Evolutionary conservation across 2,888 invertebrate genomes (phyloP).

Genomic region (Bedellia somnulentella): DNA sequence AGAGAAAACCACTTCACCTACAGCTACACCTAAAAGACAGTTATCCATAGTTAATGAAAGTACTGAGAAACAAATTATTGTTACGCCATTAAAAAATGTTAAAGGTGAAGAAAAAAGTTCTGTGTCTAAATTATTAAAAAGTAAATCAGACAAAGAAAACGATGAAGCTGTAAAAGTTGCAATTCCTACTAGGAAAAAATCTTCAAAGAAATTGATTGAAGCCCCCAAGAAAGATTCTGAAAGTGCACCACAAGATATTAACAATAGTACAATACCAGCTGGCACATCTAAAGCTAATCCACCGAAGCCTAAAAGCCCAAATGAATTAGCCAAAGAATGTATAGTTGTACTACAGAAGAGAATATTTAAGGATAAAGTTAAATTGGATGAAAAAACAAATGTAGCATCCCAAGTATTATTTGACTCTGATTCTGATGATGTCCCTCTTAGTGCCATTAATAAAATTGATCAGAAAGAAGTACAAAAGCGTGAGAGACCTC

Average conservation of each 20-base stretch:
- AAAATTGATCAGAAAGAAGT: conserved; percentile 10
- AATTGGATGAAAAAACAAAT: conserved; percentile 5
- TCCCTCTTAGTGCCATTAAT: conserved; percentile 27
- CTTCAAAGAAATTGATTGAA: not conserved
- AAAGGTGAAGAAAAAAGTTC: too few relatives aligned
- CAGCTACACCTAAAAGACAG: too few relatives aligned
- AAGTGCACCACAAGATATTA: not conserved
- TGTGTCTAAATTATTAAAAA: too few relatives aligned
- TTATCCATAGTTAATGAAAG: too few relatives aligned
- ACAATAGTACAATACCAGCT: too few relatives aligned
- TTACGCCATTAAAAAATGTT: too few relatives aligned
- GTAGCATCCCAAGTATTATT: conserved; percentile 16
- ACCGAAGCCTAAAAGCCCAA: conserved; percentile 19
- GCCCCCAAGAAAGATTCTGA: not conserved
- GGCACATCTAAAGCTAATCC: too few relatives aligned
- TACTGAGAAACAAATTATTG: too few relatives aligned
- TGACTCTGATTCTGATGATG: conserved; percentile 40
- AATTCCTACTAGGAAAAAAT: not conserved
- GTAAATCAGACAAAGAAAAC: not conserved
- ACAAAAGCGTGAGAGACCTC: conserved; percentile 4
- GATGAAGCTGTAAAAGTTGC: not conserved
- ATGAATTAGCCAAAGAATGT: conserved; percentile 43
- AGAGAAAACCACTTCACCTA: too few relatives aligned
- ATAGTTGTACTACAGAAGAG: conserved; percentile 44
- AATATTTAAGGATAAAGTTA: conserved; percentile 23